Percentiles rank a stretch among this genome's conserved stretches.
Evolutionary conservation across 2,888 invertebrate species (phyloP).

Genomic region (Pharmacophagus antenor): DNA sequence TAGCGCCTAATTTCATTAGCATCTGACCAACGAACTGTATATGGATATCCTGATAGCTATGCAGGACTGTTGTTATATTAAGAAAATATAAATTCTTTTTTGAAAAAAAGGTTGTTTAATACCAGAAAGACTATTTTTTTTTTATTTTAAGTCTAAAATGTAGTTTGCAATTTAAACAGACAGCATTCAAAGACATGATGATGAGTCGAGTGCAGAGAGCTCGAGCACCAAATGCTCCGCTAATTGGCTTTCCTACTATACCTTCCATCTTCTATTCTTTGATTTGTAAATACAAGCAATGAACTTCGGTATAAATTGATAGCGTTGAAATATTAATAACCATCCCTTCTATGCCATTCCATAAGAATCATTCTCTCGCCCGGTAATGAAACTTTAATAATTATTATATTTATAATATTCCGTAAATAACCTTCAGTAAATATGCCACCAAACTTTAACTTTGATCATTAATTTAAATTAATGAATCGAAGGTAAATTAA

Average conservation of each 20-base stretch:
- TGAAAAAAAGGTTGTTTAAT: neutral
- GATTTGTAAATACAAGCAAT: neutral
- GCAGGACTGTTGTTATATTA: neutral
- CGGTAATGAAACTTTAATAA: neutral
- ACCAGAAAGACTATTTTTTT: neutral
- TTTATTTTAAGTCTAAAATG: neutral
- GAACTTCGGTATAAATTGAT: conserved; percentile 12
- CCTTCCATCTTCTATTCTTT: conserved; percentile 6
- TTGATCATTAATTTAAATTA: no score
- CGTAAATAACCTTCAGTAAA: no score
- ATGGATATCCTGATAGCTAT: conserved; percentile 49
- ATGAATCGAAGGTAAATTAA: neutral
- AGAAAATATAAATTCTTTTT: neutral
- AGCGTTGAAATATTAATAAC: conserved; percentile 5
- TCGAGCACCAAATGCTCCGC: conserved; percentile 12
- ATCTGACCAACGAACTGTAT: conserved; percentile 77
- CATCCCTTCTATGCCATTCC: neutral
- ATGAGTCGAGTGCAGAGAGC: neutral
- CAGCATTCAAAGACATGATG: conserved; percentile 5
- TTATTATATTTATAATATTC: neutral
- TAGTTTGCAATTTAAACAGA: conserved; percentile 4
- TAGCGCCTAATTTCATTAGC: conserved; percentile 79
- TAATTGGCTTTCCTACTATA: conserved; percentile 14
- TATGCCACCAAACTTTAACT: no score
- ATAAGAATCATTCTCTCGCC: no score